Percentiles rank a stretch among this genome's conserved stretches.
Conservation (phyloP, 2,797 vertebrate species). For the Enteromius afrohamiltoni region DNA sequence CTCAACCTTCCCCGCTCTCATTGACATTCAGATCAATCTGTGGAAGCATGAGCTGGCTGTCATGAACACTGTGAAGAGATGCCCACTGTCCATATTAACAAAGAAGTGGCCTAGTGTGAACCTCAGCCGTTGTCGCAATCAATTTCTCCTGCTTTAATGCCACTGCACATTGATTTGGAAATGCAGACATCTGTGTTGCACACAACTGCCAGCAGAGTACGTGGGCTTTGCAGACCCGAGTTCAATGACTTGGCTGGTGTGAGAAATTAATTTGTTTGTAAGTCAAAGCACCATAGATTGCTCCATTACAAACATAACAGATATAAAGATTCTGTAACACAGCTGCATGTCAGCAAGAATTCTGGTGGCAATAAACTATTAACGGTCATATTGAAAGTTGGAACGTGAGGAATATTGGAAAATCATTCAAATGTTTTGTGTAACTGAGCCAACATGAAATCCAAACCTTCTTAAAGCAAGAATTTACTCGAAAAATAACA, state of each 20-base stretch:
- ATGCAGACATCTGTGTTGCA: neutral
- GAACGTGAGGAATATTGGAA: neutral
- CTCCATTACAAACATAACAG: neutral
- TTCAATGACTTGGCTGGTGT: neutral
- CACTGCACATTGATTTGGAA: conserved; percentile 29
- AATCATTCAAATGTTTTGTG: neutral
- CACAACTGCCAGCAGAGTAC: neutral
- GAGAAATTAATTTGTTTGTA: neutral
- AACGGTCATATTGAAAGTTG: neutral
- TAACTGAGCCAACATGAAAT: neutral
- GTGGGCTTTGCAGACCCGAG: neutral
- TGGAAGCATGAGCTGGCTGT: conserved; percentile 25
- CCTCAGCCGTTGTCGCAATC: conserved; percentile 22
- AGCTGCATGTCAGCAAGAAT: neutral
- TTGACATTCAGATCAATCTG: conserved; percentile 50
- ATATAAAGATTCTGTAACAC: neutral
- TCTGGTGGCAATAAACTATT: neutral
- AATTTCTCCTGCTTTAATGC: conserved; percentile 15
- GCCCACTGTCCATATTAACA: conserved; percentile 43
- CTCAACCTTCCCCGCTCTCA: conserved; percentile 26
- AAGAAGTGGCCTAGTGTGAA: conserved; percentile 34
- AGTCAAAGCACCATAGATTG: neutral
- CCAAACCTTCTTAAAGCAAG: neutral
- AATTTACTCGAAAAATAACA: neutral
- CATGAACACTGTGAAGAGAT: conserved; percentile 27